phyloP scores from a whole-genome alignment of 2,113 vertebrate genomes.

The Engystomops pustulosus region DNA sequence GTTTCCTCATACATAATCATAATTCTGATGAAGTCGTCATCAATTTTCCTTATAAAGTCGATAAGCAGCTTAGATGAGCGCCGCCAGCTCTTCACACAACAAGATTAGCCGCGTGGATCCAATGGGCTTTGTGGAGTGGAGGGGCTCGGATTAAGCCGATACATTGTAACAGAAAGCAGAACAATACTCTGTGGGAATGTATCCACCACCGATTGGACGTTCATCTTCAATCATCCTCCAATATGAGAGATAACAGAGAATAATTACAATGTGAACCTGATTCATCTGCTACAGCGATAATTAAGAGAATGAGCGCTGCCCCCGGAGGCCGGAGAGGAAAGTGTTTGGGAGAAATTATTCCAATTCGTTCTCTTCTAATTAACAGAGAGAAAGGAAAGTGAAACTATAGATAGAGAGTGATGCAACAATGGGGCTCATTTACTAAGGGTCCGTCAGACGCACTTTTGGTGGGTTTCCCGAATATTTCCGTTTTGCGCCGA shows the following conservation, averaged over 20 bases:
- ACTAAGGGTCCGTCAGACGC: no score
- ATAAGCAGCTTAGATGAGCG: constrained; percentile 20
- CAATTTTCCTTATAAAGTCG: not conserved
- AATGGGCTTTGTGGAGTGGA: constrained; percentile 18
- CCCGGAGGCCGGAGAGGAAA: no score
- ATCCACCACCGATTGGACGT: not conserved
- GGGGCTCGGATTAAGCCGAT: constrained; percentile 7
- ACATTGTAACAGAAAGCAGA: no score
- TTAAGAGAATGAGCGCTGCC: not conserved
- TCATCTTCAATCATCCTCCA: not conserved
- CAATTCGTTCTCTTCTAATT: no score
- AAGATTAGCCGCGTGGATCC: constrained; percentile 8
- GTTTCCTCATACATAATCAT: not conserved
- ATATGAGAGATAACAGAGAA: not conserved
- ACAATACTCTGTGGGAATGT: not conserved
- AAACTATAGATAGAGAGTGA: no score
- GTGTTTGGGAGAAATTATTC: no score
- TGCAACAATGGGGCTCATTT: no score
- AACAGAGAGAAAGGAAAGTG: no score
- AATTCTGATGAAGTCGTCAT: not conserved
- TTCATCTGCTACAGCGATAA: not conserved
- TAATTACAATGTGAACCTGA: not conserved
- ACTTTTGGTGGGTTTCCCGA: no score
- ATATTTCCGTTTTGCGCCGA: no score
- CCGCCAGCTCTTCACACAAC: constrained; percentile 12